Base-by-base conservation (phyloP, 2,797 vertebrate genomes). In the Anguilla anguilla region DNA sequence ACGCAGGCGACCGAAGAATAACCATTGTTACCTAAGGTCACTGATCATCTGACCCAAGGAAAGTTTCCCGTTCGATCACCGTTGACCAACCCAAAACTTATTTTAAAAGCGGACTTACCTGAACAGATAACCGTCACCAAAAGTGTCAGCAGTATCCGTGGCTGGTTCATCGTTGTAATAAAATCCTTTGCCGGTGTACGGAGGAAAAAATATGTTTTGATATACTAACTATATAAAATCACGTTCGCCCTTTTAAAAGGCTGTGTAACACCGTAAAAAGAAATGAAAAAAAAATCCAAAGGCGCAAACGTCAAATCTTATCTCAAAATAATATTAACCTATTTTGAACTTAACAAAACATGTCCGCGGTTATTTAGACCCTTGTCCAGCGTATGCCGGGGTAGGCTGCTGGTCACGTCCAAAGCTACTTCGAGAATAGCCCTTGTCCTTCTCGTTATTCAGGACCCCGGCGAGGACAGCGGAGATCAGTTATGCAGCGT, bases 401-500 rank as follows among this genome's bases (percentile, higher is more conserved):
- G 87, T 59, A 88, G 90, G 89, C 91, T 93, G 89, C 94, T 92
- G 93, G 90, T 95, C 94, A 92, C 83, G 90, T 94, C 91, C 93
- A 93, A 90, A 92, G 91, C 88, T 92, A 55, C 86, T 89, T 53
- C 89, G 88, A 91, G 85, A 93, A 90, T 91, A 82, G 61, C 83
- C 87, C 82, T 86, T 83, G 74, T 84, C 59, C 77, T 31, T 90
- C 88, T 83, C 86, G 84, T 77, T 28, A 90, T 91, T 81, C 84
- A 81, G 89, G 87, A 86, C 84, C 90, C 86, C 81, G 74, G 83
- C 25, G 84, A 64, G 88, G 90, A 90, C 89, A 46, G 77, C 57
- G 86, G 88, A 94, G 93, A 95, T 95, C 94, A 92, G 91, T 91
- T 90, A 95, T 95, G 93, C 94, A 89, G 88, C 87, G 69, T 93